phyloP scores from a whole-genome alignment of 2,888 invertebrate genomes.

The Ectropis crepuscularia region DNA sequence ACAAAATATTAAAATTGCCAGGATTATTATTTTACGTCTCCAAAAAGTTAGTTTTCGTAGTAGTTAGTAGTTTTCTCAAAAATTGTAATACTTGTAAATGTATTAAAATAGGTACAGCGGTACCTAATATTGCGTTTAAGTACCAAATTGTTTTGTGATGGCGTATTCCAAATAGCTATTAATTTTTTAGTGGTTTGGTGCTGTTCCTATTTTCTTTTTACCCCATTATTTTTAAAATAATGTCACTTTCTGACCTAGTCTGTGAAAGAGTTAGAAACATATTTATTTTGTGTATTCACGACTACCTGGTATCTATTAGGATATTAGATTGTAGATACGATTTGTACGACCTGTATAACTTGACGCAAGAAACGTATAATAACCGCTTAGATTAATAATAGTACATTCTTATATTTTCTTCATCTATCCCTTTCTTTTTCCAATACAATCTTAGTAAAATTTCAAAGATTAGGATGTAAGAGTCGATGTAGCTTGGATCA shows the following conservation, averaged over 20 bases:
- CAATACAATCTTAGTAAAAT: no score
- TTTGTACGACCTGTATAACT: slow-evolving; percentile 22
- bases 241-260: slow-evolving; percentile 44
- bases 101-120: background rate
- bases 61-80: no score
- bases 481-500: no score
- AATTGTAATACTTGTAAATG: no score
- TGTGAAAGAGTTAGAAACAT: slow-evolving; percentile 28
- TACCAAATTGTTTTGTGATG: slow-evolving; percentile 48
- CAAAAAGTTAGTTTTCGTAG: no score
- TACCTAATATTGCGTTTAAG: background rate
- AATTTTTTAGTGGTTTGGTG: slow-evolving; percentile 46
- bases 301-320: slow-evolving; percentile 20
- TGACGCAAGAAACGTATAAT: slow-evolving; percentile 4
- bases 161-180: slow-evolving; percentile 48
- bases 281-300: slow-evolving; percentile 18
- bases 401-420: no score
- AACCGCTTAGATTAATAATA: no score
- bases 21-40: no score
- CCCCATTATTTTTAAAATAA: slow-evolving; percentile 38
- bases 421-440: no score
- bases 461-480: no score
- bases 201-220: slow-evolving; percentile 52
- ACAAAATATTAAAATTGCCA: no score
- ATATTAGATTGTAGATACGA: background rate